A percentile compares a stretch with the other conserved stretches of the same genome.
These are phyloP conservation scores for Indri indri DNA, from an alignment of 2,113 vertebrate species.

Conservation along the genomic window DNA sequence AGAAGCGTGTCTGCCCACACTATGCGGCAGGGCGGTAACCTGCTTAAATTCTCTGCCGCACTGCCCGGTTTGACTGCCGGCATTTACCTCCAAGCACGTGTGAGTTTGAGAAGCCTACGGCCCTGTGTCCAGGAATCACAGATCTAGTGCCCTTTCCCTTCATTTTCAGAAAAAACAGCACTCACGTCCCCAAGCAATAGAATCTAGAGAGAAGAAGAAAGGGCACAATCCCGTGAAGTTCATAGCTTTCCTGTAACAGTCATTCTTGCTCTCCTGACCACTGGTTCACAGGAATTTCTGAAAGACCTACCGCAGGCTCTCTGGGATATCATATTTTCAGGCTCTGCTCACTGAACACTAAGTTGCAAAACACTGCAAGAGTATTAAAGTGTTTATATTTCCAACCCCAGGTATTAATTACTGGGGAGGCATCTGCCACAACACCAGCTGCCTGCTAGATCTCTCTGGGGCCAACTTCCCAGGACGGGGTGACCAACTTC, in stretches of 20 bases:
- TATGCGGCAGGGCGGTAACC: background rate
- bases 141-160: background rate
- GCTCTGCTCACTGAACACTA: background rate
- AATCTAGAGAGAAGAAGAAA: background rate
- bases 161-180: background rate
- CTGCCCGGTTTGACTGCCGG: background rate
- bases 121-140: background rate
- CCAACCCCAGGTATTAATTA: background rate
- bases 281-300: background rate
- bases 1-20: background rate
- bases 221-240: background rate
- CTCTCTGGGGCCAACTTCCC: background rate
- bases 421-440: background rate
- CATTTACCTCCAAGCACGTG: fast-evolving
- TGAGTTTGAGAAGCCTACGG: background rate
- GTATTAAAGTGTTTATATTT: background rate
- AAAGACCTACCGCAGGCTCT: background rate
- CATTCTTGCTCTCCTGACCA: background rate
- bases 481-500: no score
- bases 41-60: background rate
- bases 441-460: background rate
- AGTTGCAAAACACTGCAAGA: background rate
- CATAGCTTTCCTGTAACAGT: background rate
- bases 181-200: background rate
- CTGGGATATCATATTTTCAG: background rate